These are phyloP conservation scores for Baronia brevicornis DNA, from an alignment of 2,888 invertebrate genomes.

Conservation along the genomic window DNA sequence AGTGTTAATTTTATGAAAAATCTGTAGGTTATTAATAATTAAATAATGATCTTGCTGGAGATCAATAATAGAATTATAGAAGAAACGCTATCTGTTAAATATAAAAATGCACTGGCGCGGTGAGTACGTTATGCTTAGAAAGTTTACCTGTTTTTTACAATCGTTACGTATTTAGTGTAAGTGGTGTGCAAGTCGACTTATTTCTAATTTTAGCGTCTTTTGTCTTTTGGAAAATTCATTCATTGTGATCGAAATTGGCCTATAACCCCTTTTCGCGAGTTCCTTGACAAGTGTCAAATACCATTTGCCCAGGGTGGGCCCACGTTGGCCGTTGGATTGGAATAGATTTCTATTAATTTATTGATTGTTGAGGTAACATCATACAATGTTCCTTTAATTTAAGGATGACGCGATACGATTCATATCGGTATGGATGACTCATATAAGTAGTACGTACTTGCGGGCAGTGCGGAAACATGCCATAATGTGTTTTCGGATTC, in stretches of 20 bases:
- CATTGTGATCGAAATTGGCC: slow-evolving; percentile 24
- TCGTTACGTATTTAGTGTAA: slow-evolving; percentile 38
- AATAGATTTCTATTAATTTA: slow-evolving; percentile 19
- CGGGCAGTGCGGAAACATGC: slow-evolving; percentile 58
- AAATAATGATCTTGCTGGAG: slow-evolving; percentile 95
- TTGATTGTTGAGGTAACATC: slow-evolving; percentile 20
- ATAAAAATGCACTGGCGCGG: slow-evolving; percentile 97
- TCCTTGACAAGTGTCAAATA: slow-evolving; percentile 69
- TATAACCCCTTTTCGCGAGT: slow-evolving; percentile 58
- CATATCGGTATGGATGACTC: slow-evolving; percentile 65
- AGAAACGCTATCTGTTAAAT: slow-evolving; percentile 96
- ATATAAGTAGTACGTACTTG: slow-evolving; percentile 49
- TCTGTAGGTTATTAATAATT: slow-evolving; percentile 73
- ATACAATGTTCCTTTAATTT: slow-evolving; percentile 34
- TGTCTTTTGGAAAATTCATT: slow-evolving; percentile 7
- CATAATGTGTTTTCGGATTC: slow-evolving; percentile 58
- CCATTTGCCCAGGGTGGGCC: slow-evolving; percentile 57
- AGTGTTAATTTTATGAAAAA: slow-evolving; percentile 72
- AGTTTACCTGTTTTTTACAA: slow-evolving; percentile 62
- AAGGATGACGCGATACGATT: slow-evolving; percentile 53
- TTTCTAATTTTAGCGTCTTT: slow-evolving; percentile 4
- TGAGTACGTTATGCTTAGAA: slow-evolving; percentile 81
- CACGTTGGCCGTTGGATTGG: slow-evolving; percentile 56
- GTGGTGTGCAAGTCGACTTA: slow-evolving; percentile 12
- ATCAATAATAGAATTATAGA: slow-evolving; percentile 99